Evolutionary conservation across 2,113 vertebrate genomes (phyloP), one percentile per base, ranked within the genome.

Genomic region (Protomyctophum bolini): DNA sequence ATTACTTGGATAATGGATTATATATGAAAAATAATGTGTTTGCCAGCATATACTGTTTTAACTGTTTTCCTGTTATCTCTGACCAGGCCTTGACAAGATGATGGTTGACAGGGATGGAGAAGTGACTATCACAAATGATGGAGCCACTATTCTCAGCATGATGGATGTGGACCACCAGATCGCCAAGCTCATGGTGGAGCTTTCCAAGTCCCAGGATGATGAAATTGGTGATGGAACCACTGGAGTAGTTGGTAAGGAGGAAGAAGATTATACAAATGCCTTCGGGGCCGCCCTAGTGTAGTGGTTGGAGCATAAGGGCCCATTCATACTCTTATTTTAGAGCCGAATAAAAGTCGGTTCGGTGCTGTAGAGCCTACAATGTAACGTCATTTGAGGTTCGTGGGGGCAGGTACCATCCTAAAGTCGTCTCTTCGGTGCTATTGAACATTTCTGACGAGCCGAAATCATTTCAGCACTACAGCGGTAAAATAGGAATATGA

Each of bases 131-230:
- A 99, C 98, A n/a, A 99, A 99, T 2, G 97, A 99, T n/a, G 98
- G 98, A 0, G 98, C 98, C 70, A 99, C 98, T 6, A 99, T 99
- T 73, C 91, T 99, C 52, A 93, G 95, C 82, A 95, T 99, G 98
- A 99, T 99, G 98, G 98, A 99, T 72, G 96, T 99, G 0, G 97
- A 99, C 47, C 97, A 99, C 77, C 97, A 98, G 86, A 97, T 99
- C 65, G 97, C 98, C 68, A 99, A 99, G 51, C 94, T 99, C 7
- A 98, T 99, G 98, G 98, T 99, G 8, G 98, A 99, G 68, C 91
- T 99, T 58, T 96, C 98, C 14, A 99, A 98, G 75, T 99, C 98
- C 60, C 98, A 99, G 72, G 98, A 99, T 89, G 98, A 99, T 90
- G 97, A 99, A 76, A 98, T 98, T 80, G 98, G 98, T 14, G 98